These are phyloP conservation scores for Nemapogon koenigi DNA, from an alignment of 2,888 invertebrate species.

Conservation along the genomic window DNA sequence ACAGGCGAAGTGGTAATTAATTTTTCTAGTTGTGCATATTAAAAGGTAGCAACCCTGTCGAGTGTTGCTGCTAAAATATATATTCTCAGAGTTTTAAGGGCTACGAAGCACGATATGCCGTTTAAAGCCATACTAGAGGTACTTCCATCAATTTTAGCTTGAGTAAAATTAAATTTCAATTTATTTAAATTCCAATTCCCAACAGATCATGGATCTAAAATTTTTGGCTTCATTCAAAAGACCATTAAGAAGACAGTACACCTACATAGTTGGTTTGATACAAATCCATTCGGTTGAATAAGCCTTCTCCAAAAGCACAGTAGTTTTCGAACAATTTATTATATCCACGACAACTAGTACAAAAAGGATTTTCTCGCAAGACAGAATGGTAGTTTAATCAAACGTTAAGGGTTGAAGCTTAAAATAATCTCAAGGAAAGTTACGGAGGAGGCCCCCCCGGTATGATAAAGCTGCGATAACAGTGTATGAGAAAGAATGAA, in stretches of 20 bases:
- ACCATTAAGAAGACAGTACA: too few species aligned
- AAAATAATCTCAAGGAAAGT: conserved; percentile 52
- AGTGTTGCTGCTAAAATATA: too few species aligned
- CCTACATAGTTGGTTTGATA: too few species aligned
- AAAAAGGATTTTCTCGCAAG: conserved; percentile 9
- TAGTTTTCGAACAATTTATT: background rate
- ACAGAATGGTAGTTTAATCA: conserved; percentile 42
- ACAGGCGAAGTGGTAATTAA: too few species aligned
- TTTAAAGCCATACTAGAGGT: too few species aligned
- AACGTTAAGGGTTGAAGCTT: conserved; percentile 52
- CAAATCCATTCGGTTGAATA: background rate
- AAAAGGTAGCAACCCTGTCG: too few species aligned
- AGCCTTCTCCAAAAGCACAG: conserved; percentile 4
- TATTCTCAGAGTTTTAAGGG: too few species aligned
- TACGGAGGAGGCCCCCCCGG: conserved; percentile 36
- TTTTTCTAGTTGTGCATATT: too few species aligned
- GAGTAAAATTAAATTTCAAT: background rate
- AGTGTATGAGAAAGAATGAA: conserved; percentile 55
- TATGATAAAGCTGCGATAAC: conserved; percentile 59
- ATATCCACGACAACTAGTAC: conserved; percentile 1
- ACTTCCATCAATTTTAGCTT: too few species aligned
- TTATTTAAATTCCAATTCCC: background rate
- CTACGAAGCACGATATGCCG: too few species aligned
- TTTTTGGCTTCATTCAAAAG: too few species aligned
- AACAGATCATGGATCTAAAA: too few species aligned